A percentile compares a stretch with the other conserved stretches of the same genome.
Conservation (phyloP, 2,113 vertebrate genomes). For the Oreochromis tanganicae region DNA sequence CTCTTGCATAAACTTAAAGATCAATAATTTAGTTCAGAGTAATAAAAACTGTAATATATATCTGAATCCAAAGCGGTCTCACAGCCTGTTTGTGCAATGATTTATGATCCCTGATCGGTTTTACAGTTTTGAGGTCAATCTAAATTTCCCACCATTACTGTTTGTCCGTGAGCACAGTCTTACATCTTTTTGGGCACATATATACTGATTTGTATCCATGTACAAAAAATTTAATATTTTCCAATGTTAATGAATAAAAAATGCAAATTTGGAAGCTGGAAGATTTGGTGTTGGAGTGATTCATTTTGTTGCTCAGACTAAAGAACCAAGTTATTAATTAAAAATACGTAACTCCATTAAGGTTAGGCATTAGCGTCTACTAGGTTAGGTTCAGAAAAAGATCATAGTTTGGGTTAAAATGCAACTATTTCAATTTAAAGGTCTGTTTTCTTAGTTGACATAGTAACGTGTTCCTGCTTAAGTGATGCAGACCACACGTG, state of each 20-base stretch:
- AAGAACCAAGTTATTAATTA: background rate
- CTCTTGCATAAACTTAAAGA: no score
- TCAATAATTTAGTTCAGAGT: background rate
- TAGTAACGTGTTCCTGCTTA: background rate
- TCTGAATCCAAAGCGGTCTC: background rate
- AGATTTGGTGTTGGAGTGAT: no score
- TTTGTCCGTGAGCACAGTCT: background rate
- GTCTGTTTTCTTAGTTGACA: background rate
- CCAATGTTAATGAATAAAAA: no score
- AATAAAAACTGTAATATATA: background rate
- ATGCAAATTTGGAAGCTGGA: no score
- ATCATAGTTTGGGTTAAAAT: background rate
- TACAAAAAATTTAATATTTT: background rate
- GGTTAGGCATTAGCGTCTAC: background rate
- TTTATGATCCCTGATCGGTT: background rate
- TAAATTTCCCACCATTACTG: background rate
- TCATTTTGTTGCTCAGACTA: background rate
- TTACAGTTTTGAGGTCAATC: background rate
- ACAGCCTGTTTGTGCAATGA: background rate
- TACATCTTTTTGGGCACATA: background rate
- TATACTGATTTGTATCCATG: background rate
- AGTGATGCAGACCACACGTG: background rate
- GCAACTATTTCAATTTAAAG: background rate
- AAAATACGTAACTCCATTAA: background rate
- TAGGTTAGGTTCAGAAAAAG: background rate